Base-by-base conservation (phyloP, 1,140 invertebrate genomes). In the Samia ricini region DNA sequence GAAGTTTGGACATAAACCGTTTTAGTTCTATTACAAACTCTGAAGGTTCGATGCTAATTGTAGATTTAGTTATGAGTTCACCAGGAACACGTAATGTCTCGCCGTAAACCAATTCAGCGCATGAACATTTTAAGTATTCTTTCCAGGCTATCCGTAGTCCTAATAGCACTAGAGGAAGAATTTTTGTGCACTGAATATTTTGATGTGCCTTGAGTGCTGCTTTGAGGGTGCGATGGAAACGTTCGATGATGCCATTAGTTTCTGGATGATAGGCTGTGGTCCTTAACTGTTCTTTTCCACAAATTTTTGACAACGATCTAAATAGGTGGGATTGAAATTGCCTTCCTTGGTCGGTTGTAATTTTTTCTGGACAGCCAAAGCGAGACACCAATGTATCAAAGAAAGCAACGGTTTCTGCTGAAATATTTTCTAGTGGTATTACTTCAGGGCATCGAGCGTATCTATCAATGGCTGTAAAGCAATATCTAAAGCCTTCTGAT, bases 311-410 rank as follows among this genome's bases (percentile, higher is more conserved):
- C 15, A 24, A 56, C n/a, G 22, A 42, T 18, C 21, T 33, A 23
- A 58, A 58, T 20, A 58, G 5, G 7, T 33, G 8, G 0, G 19
- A 58, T 7, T 58, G 19, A 22, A 58, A 58, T 20, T 58, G 56
- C 18, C 56, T 26, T 2, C 29, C 56, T 3, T 33, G n/a, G 18
- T 58, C 29, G 1, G 56, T 58, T 2, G 29, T 36, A 2, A 58
- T 23, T 48, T n/a, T 54, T 4, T 8, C 4, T 0, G 60, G 60
- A 18, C 52, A 62, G 2, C 60, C 60, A 18, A 62, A 62, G 0
- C 52, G 15, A 5, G 60, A n/a, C 12, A 61, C n/a, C 33, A 10
- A 42, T 15, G 3, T 42, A 1, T 42, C n/a, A 4, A 42, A 42
- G 4, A 42, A 15, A 8, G 29, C 56, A 8, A 19, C 5, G 0